Evolutionary conservation across 2,797 vertebrate species (phyloP), one percentile per base, ranked within the genome.

Genomic region (Sebastes nivosus): DNA sequence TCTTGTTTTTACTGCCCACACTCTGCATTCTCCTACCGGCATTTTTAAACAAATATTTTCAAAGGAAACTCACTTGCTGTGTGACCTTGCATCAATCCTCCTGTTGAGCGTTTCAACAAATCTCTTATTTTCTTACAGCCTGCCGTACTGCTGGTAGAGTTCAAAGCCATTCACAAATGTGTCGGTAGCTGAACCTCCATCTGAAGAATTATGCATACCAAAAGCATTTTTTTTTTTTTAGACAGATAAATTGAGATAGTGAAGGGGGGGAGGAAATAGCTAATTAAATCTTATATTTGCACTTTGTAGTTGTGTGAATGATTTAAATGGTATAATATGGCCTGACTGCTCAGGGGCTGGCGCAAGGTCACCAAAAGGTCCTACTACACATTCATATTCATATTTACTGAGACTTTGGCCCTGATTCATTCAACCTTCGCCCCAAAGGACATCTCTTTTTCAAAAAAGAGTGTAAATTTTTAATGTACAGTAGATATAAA

Each of bases 101-200:
- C 70, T 66, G 72, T 82, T 81, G 79, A 86, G 63, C 4, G 2
- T 86, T 81, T 82, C 59, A 68, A 67, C 61, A 88, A 71, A 68
- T 67, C 50, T 77, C 25, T 69, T 13, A 13, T 34, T 70, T 64
- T 64, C 82, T 82, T 57, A 64, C 67, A 64, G 68, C 67, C 58
- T 77, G 72, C 54, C 6, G 4, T 50, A 38, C 25, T 27, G 61
- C 76, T 75, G 24, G 32, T 36, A 78, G 5, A 30, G 57, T 81
- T 81, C 54, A 77, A 76, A 85, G 80, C 70, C 79, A 76, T 87
- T 88, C 83, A 85, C 79, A 82, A 82, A 89, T 58, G 50, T 67
- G 75, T 52, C 50, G 54, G 36, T 63, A 52, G 46, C 64, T 78
- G 32, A 82, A 75, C 9, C n/a, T 32, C 22, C 58, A 86, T 42